Base-by-base conservation (phyloP, 2,797 vertebrate genomes). In the Sibirionetta formosa region DNA sequence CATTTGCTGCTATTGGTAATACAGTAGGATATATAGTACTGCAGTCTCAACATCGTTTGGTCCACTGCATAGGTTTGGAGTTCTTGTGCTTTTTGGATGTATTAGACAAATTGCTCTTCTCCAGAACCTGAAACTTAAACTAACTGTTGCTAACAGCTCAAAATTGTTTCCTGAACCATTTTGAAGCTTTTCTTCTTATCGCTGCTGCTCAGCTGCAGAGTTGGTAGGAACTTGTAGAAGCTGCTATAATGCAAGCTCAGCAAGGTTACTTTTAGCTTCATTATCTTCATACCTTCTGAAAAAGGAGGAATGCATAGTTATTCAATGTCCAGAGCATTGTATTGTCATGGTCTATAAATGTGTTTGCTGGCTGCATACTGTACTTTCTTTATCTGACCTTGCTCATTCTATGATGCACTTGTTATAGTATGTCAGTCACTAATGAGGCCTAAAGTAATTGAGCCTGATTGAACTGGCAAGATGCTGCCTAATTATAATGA, bases 401-500 rank as follows among this genome's bases (percentile, higher is more conserved):
- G 97, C 92, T 98, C 97, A 96, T 95, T 98, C 88, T 94, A 96
- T 98, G 95, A 98, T 98, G 94, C 93, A 76, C 97, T 98, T 98
- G 98, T 96, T 98, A 98, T 97, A 97, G 92, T 96, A 96, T 98
- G 98, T 98, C 98, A 98, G 97, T 98, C 98, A 98, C 97, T 98
- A 98, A 99, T 98, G 98, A 98, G 98, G 97, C 97, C 98, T 98
- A 98, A 98, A 98, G 98, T 99, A 98, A 98, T 98, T 98, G 98
- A 98, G 97, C 93, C 97, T 99, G 98, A 99, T 99, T 98, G 98
- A 98, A 97, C 98, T 98, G 98, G 98, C 98, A 98, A 98, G 97
- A 97, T 97, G 98, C 98, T 99, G 98, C 97, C 97, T 98, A 98
- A 99, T 99, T 99, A 99, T 97, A 98, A 98, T 99, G 98, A 99